Base-by-base conservation (phyloP, 2,113 vertebrate species). In the Lipotes vexillifer region DNA sequence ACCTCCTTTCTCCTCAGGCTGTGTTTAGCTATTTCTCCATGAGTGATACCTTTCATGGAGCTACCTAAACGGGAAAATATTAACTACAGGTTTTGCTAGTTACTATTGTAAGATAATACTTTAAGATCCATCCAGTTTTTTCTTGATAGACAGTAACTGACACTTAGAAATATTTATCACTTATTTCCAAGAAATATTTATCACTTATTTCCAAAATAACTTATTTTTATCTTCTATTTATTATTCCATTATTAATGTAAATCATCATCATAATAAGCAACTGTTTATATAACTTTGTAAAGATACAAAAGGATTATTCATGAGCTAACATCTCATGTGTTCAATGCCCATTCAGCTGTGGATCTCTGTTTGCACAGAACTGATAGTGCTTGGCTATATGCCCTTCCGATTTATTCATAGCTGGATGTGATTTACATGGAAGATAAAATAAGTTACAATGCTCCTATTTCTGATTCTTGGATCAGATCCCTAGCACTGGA, bases 361-460 rank as follows among this genome's bases (percentile, higher is more conserved):
- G 68, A 44, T 81, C n/a, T 33, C 61, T 69, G 8, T 77, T 86
- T 89, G 44, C 29, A 59, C 2, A 86, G 93, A 97, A 46, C 38
- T 94, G 91, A 41, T 29, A 31, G 81, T 29, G 29, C 41, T 85
- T 96, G 95, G 96, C 89, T 71, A 15, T 18, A 12, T 84, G 91
- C 96, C 78, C 27, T 87, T 15, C 41, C 21, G 38, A 84, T 95
- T 78, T 88, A 92, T 92, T 57, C 87, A 75, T 27, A 81, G 52
- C 44, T 95, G 89, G 72, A 31, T 86, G 68, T 75, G 89, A 92
- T 95, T 96, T 82, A 83, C 57, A 61, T 87, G 65, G 57, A 59
- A 83, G 94, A 96, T 89, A 69, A 90, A 96, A 88, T 80, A 71
- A 90, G 8, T 85, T 93, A 80, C 44, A 94, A 1, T 93, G 82